Evolutionary conservation across 2,888 invertebrate species (phyloP), one percentile per base, ranked within the genome.

Genomic region (Eudasyphora cyanicolor): DNA sequence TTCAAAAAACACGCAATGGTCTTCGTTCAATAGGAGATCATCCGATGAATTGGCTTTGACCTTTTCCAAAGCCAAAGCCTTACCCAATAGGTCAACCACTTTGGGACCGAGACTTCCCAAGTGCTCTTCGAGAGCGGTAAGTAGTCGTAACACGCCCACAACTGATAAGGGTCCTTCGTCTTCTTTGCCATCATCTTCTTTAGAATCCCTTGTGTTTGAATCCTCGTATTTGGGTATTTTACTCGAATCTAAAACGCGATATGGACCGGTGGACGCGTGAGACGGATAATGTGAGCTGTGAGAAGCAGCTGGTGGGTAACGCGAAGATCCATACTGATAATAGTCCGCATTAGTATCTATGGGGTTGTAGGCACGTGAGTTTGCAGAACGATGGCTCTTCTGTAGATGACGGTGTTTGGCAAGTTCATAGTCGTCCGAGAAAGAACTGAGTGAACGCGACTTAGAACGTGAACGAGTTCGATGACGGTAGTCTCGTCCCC

Each of bases 81-180:
- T 95, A 0, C 95, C 95, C n/a, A 97, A 92, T 85, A 97, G 90
- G 82, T 95, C 95, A 0, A 96, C 95, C 14, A 97, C 93, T 91
- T 95, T 96, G 0, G 97, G 97, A 0, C 97, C 97, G 6, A 97
- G 92, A 45, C 96, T 96, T n/a, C 97, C 97, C 69, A 97, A 92
- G 88, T 96, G 95, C 86, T 95, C 95, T 90, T 97, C 97, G 5
- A 97, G 92, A 0, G 97, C 97, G 0, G 96, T 96, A 0, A 97
- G 93, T 85, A 96, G 93, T 45, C 97, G 93, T 79, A 97, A 91
- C 69, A 96, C 95, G 27, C 94, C 94, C 2, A 96, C 95, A 7
- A 95, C 93, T 24, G 94, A 94, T 8, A 94, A 88, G 17, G 93
- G 93, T 0, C 89, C 92, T 64, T 94, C 94, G 10, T 87, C 87